Conservation (phyloP, 1,140 invertebrate genomes). For the Pseudomyrmex flavicornis region DNA sequence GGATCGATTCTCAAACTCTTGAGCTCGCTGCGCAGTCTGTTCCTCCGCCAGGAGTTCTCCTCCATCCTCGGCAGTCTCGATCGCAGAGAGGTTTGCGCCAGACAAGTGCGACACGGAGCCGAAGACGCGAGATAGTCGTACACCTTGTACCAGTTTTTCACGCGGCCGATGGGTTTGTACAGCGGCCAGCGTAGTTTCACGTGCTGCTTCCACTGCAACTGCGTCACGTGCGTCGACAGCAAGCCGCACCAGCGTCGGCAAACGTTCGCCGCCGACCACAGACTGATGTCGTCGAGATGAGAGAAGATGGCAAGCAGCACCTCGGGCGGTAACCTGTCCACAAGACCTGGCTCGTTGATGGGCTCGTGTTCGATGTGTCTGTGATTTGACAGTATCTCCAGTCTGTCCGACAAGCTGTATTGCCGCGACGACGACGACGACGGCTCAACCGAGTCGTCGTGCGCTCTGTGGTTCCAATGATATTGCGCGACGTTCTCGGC, state of each 20-base stretch:
- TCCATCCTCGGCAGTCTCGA: constrained; percentile 87
- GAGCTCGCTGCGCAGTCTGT: constrained; percentile 90
- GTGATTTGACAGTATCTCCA: constrained; percentile 84
- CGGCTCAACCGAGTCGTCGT: constrained; percentile 69
- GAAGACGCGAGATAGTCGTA: constrained; percentile 85
- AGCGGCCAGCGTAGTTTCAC: constrained; percentile 92
- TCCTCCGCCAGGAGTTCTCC: constrained; percentile 91
- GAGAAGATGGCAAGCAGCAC: constrained; percentile 95
- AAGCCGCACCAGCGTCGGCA: constrained; percentile 94
- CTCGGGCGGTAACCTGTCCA: constrained; percentile 89
- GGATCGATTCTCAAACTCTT: constrained; percentile 92
- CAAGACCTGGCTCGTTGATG: constrained; percentile 82
- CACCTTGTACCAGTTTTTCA: constrained; percentile 92
- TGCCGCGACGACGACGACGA: constrained; percentile 69
- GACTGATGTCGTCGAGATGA: constrained; percentile 95
- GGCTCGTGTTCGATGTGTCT: constrained; percentile 81
- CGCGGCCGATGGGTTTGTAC: constrained; percentile 89
- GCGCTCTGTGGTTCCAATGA: constrained; percentile 67
- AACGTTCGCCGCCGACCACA: constrained; percentile 94
- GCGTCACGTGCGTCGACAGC: constrained; percentile 90
- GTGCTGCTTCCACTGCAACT: constrained; percentile 91
- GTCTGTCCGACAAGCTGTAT: constrained; percentile 81
- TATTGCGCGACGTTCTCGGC: constrained; percentile 43
- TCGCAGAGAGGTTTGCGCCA: constrained; percentile 91
- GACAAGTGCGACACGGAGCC: constrained; percentile 91